Percentiles rank a stretch among this genome's conserved stretches.
Evolutionary conservation across 2,113 vertebrate genomes (phyloP).

Genomic region (Prunella himalayana): DNA sequence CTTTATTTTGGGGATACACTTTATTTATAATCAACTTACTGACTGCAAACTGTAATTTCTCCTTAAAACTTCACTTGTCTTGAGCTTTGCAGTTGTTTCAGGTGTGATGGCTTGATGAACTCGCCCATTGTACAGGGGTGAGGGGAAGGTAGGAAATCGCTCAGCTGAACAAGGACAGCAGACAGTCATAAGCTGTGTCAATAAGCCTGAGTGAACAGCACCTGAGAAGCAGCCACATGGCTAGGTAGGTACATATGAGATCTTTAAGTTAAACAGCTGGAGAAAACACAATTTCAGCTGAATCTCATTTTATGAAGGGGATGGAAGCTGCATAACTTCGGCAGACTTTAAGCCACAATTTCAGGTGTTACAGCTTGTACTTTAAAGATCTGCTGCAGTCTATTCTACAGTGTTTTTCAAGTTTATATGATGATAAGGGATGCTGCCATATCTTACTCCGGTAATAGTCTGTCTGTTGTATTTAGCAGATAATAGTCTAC

Average conservation of each 20-base stretch:
- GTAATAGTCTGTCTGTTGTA: not conserved
- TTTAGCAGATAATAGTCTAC: not conserved
- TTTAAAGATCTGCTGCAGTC: not conserved
- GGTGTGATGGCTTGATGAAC: not conserved
- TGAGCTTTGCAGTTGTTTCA: not conserved
- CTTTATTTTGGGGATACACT: not conserved
- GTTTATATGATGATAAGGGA: accelerated
- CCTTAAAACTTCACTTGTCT: not conserved
- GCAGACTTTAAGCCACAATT: not conserved
- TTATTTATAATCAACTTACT: not conserved
- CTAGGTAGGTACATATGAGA: not conserved
- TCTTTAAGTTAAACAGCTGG: not conserved
- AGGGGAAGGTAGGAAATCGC: not conserved
- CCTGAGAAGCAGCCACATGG: not conserved
- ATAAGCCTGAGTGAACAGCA: not conserved
- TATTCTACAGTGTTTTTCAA: not conserved
- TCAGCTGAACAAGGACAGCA: not conserved
- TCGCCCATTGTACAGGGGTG: accelerated
- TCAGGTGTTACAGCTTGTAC: not conserved
- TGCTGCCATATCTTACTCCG: not conserved
- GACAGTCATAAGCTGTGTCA: not conserved
- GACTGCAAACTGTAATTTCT: not conserved
- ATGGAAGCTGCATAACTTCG: not conserved
- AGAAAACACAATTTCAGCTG: not conserved
- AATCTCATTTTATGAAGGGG: not conserved